Evolutionary conservation across 35 echinoderm and acorn worm species (phyloP), one percentile per base, ranked within the genome.

Genomic region (Ophiothrix spiculata): DNA sequence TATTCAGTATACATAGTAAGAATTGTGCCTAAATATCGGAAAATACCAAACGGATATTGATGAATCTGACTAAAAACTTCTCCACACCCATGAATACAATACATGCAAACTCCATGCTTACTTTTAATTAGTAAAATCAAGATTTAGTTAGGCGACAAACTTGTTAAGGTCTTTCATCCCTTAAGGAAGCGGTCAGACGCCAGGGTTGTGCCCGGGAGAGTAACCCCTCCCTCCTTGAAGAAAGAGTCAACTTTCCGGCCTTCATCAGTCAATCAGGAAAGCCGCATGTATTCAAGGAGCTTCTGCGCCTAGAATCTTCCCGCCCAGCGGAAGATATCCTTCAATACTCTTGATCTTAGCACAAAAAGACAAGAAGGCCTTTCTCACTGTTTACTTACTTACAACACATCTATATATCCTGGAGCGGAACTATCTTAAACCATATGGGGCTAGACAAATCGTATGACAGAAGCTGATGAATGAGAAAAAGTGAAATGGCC

Each of bases 281-380:
- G 60, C n/a, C n/a, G n/a, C n/a, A n/a, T n/a, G n/a, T n/a, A 69
- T 69, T 69, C 8, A 69, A 69, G 60, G 25, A 69, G 60, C 60
- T 69, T 69, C 60, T 69, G 60, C 60, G 29, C 25, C 17, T 69
- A 25, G 23, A n/a, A 69, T 69, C 60, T n/a, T 69, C 1, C 60
- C 29, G 60, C 60, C 17, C 10, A 69, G 10, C 60, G 60, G 60
- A 69, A 69, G 6, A 69, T 69, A n/a, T 69, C 60, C 60, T 69
- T 69, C 60, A 69, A 69, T 69, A 69, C 60, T 25, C 23, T n/a
- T 4, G 60, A 69, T 69, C 60, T 2, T 6, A 10, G 60, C 60
- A 69, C 60, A 69, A 69, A n/a, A 69, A 69, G 60, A 69, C 60
- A 69, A 69, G 60, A 12, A 69, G 60, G 60, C 60, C 60, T 69